These are phyloP conservation scores for Chionomys nivalis DNA, from an alignment of 2,113 vertebrate species.

Conservation along the genomic window DNA sequence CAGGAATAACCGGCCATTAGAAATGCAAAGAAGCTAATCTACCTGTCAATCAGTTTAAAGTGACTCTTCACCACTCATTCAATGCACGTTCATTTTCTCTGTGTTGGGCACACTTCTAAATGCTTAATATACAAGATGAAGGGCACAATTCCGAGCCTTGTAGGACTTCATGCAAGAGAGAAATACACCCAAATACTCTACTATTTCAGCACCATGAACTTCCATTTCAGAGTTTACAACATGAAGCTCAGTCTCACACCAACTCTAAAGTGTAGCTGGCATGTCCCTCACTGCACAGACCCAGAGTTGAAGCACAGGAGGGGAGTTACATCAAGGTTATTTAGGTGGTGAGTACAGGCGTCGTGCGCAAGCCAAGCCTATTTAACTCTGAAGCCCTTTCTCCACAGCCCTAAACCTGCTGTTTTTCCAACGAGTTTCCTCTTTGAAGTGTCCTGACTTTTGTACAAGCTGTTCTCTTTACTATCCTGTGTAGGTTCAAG, in stretches of 20 bases:
- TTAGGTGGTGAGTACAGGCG: neutral
- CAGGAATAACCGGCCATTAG: neutral
- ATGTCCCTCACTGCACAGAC: neutral
- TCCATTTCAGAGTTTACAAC: neutral
- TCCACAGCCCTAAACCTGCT: neutral
- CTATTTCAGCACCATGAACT: neutral
- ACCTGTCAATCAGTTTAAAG: neutral
- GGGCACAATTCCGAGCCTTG: neutral
- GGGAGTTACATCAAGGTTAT: neutral
- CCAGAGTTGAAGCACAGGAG: neutral
- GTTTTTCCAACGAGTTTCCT: neutral
- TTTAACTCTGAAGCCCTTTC: neutral
- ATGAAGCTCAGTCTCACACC: neutral
- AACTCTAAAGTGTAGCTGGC: neutral
- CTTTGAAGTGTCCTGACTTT: slow-evolving; percentile 10
- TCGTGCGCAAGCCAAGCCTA: neutral
- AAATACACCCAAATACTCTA: neutral
- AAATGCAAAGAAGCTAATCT: neutral
- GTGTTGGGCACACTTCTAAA: neutral
- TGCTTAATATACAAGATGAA: slow-evolving; percentile 21
- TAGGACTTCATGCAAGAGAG: neutral
- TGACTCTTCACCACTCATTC: neutral
- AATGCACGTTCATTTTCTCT: neutral
- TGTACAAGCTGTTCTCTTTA: neutral
- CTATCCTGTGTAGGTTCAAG: neutral